Evolutionary conservation across 2,888 invertebrate genomes (phyloP), one percentile per base, ranked within the genome.

Genomic region (Netelia virgata): DNA sequence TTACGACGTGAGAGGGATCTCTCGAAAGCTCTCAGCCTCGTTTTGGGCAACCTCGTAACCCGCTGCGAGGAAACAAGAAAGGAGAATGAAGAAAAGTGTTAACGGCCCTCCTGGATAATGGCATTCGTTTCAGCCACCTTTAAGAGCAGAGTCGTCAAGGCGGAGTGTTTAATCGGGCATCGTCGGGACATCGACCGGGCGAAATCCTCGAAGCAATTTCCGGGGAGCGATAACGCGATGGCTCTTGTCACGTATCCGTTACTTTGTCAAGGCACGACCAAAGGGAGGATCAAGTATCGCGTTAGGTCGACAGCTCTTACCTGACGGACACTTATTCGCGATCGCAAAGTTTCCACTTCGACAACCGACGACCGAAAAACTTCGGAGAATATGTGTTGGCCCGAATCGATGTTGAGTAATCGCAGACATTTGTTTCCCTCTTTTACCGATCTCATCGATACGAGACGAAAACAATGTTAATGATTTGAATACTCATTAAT

Each of bases 161-260:
- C 10, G 8, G 14, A 47, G 1, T 0, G 47, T 10, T 47, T 47
- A 50, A 53, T 50, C 47, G 18, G 36, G 18, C 68, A 18, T 55
- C 36, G 70, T 70, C 36, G 20, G 47, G 43, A 18, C 59, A 59
- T 57, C 16, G 18, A n/a, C 57, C 66, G 8, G 68, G 14, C 68
- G 23, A 28, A 61, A 63, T 78, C 36, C 63, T 69, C 82, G 64
- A 79, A 69, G 63, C 74, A 79, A 75, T 83, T 79, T 83, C 69
- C 73, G 47, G 36, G 36, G 57, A 16, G 43, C 47, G 69, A 53
- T 43, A 69, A 55, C 14, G 74, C 63, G 36, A 63, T 57, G 50
- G 18, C 63, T 36, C 50, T 47, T 14, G 20, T 41, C 61, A 16
- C 81, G 50, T 75, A 75, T 18, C 41, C 66, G 9, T 23, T 28